phyloP scores from a whole-genome alignment of 2,888 invertebrate species.

The Trissolcus brochymenae region DNA sequence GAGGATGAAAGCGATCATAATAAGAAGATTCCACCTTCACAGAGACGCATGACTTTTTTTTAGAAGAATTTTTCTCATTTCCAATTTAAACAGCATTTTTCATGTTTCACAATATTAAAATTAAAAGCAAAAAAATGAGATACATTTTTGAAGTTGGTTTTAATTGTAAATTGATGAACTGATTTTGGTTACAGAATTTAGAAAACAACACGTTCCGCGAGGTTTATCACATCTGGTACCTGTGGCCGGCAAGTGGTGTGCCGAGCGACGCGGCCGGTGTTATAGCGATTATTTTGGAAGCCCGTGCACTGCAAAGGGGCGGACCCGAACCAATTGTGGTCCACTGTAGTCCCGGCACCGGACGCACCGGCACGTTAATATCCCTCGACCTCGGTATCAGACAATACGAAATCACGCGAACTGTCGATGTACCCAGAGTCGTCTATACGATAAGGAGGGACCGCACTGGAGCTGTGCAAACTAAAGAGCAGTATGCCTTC shows the following conservation, averaged over 20 bases:
- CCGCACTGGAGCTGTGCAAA: constrained; percentile 92
- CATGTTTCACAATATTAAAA: not conserved
- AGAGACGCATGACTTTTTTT: not conserved
- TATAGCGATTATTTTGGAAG: constrained; percentile 91
- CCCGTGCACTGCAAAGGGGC: constrained; percentile 78
- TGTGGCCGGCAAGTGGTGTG: constrained; percentile 93
- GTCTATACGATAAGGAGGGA: constrained; percentile 91
- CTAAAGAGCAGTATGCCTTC: constrained; percentile 93
- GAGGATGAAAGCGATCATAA: constrained; percentile 5
- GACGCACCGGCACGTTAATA: constrained; percentile 90
- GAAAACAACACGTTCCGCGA: constrained; percentile 90
- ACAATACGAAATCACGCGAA: constrained; percentile 88
- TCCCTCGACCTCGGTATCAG: constrained; percentile 92
- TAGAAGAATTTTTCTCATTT: not conserved
- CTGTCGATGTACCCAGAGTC: constrained; percentile 90
- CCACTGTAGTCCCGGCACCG: constrained; percentile 89
- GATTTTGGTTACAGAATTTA: constrained; percentile 79
- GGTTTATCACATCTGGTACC: constrained; percentile 94
- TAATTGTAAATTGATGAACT: not conserved
- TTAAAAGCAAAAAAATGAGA: not conserved
- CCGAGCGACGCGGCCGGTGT: constrained; percentile 90
- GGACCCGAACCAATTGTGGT: constrained; percentile 85
- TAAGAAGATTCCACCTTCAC: too few relatives aligned
- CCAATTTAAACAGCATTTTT: not conserved
- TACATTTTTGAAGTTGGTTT: not conserved